phyloP scores from a whole-genome alignment of 2,113 vertebrate species.

The Eolophus roseicapilla region DNA sequence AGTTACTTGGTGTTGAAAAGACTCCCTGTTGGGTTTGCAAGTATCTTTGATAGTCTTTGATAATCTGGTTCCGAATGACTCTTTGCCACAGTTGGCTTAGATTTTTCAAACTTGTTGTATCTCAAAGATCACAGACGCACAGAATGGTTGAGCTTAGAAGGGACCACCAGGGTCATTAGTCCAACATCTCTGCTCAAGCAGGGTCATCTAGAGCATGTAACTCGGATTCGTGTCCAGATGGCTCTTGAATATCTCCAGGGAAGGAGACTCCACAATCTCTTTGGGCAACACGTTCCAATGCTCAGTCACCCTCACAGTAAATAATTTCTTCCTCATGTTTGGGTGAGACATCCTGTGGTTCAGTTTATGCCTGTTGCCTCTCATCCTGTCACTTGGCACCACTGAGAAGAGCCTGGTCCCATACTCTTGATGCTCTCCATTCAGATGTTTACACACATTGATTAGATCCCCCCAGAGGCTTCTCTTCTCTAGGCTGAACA shows the following conservation, averaged over 20 bases:
- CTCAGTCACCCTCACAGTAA: background rate
- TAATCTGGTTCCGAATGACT: background rate
- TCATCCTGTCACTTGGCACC: background rate
- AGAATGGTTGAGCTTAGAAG: background rate
- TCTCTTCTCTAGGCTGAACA: background rate
- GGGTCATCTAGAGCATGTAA: background rate
- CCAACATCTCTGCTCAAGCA: background rate
- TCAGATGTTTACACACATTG: background rate
- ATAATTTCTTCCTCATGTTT: background rate
- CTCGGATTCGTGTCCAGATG: background rate
- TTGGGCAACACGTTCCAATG: background rate
- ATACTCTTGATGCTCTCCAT: background rate
- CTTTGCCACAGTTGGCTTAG: background rate
- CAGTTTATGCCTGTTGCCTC: background rate
- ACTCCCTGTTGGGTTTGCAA: background rate
- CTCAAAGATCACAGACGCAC: background rate
- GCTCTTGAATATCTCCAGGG: background rate
- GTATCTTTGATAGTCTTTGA: background rate
- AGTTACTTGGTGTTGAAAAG: background rate
- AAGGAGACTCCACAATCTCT: background rate
- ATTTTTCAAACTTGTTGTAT: rapidly evolving
- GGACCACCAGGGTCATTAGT: background rate
- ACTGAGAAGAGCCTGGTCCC: background rate
- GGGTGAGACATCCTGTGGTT: background rate
- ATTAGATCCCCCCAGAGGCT: background rate